A percentile compares a stretch with the other conserved stretches of the same genome.
These are phyloP conservation scores for Drosophila flavopinicola DNA, from an alignment of 2,888 invertebrate genomes.

Conservation along the genomic window DNA sequence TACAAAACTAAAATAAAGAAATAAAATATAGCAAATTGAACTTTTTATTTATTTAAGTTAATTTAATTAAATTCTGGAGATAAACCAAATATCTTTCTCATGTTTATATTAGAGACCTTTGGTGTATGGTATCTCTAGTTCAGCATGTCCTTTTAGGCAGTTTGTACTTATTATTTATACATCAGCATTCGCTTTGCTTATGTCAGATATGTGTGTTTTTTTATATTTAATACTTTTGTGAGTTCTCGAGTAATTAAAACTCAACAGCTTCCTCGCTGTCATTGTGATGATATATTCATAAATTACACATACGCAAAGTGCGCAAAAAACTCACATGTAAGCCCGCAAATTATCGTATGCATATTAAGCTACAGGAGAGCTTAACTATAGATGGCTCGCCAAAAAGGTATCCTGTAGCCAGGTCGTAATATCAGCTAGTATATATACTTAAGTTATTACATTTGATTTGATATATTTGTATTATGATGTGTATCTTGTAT, in stretches of 20 bases:
- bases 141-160: background rate
- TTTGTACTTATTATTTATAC: slow-evolving; percentile 13
- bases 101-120: no score
- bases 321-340: slow-evolving; percentile 34
- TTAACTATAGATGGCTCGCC: background rate
- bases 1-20: no score
- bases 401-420: background rate
- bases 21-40: no score
- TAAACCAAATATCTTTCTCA: no score
- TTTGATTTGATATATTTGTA: no score
- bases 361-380: slow-evolving; percentile 26
- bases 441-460: no score
- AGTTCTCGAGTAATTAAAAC: slow-evolving; percentile 72
- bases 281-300: slow-evolving; percentile 64
- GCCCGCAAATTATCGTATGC: slow-evolving; percentile 44
- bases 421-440: no score
- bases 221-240: slow-evolving; percentile 52
- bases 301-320: slow-evolving; percentile 43
- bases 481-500: no score
- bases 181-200: background rate
- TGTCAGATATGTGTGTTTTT: slow-evolving; percentile 20
- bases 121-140: background rate
- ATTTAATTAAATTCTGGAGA: no score
- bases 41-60: no score
- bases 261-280: slow-evolving; percentile 48